A percentile compares a stretch with the other conserved stretches of the same genome.
These are phyloP conservation scores for Sebastes trivittatus DNA, from an alignment of 2,797 vertebrate genomes.

Conservation along the genomic window DNA sequence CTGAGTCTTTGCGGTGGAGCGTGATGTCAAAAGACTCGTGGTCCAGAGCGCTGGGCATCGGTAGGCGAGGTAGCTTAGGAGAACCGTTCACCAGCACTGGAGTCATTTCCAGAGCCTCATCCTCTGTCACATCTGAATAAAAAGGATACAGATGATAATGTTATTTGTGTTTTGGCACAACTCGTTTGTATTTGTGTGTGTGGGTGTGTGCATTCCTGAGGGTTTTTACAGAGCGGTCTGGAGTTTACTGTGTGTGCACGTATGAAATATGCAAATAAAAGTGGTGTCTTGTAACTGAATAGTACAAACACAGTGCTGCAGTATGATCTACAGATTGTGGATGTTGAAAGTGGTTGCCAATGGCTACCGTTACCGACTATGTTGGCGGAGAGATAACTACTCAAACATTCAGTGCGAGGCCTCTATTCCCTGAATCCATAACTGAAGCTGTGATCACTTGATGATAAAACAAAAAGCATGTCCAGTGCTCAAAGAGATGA, in stretches of 20 bases:
- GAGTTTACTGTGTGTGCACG: not conserved
- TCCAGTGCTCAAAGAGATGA: not conserved
- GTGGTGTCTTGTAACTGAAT: not conserved
- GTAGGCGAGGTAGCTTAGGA: slow-evolving; percentile 82
- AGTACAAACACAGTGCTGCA: not conserved
- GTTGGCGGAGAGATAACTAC: not conserved
- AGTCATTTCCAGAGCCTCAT: slow-evolving; percentile 78
- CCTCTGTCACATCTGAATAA: slow-evolving; percentile 79
- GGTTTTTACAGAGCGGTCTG: not conserved
- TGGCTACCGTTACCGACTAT: not conserved
- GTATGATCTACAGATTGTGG: not conserved
- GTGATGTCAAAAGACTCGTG: slow-evolving; percentile 91
- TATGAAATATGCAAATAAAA: not conserved
- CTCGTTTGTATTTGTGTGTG: not conserved
- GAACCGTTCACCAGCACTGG: slow-evolving; percentile 86
- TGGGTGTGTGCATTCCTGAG: not conserved
- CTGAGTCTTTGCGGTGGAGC: slow-evolving; percentile 92
- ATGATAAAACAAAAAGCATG: not conserved
- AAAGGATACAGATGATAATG: not conserved
- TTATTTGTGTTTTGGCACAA: not conserved
- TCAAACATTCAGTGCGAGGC: not conserved
- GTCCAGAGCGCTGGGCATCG: slow-evolving; percentile 77
- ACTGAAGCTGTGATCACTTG: not conserved
- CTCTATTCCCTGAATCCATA: not conserved
- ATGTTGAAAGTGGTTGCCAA: not conserved